Evolutionary conservation across 2,797 vertebrate genomes (phyloP).

Genomic region (Choloepus didactylus): DNA sequence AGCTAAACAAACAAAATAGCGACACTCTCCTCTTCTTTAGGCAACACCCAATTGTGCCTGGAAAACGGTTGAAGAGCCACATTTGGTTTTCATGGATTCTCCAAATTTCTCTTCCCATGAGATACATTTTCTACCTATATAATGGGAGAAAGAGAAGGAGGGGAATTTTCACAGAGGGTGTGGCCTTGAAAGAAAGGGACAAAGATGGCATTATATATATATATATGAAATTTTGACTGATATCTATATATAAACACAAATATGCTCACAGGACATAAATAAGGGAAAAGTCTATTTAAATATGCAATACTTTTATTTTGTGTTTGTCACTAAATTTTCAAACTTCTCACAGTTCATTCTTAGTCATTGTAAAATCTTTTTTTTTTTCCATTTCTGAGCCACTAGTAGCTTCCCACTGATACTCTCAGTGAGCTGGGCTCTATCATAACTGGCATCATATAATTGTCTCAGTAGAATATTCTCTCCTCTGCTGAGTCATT

Average conservation of each 20-base stretch:
- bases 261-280: not conserved
- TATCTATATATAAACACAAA: not conserved
- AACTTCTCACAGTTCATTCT: not conserved
- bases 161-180: not conserved
- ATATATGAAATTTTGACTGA: not conserved
- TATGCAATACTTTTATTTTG: not conserved
- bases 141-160: not conserved
- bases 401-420: not conserved
- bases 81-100: not conserved
- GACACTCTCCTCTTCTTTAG: not conserved
- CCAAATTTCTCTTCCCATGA: not conserved
- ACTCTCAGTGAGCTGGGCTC: not conserved
- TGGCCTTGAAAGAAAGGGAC: not conserved
- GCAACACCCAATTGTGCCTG: not conserved
- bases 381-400: conserved; percentile 5
- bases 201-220: not conserved
- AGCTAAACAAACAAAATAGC: not conserved
- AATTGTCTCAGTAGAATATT: not conserved
- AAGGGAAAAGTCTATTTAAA: not conserved
- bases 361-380: not conserved
- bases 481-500: not conserved
- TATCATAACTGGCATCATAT: not conserved
- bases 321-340: conserved; percentile 35
- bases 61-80: not conserved
- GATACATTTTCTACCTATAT: not conserved